Base-by-base conservation (phyloP, 2,888 invertebrate species). In the Tetragonisca angustula region DNA sequence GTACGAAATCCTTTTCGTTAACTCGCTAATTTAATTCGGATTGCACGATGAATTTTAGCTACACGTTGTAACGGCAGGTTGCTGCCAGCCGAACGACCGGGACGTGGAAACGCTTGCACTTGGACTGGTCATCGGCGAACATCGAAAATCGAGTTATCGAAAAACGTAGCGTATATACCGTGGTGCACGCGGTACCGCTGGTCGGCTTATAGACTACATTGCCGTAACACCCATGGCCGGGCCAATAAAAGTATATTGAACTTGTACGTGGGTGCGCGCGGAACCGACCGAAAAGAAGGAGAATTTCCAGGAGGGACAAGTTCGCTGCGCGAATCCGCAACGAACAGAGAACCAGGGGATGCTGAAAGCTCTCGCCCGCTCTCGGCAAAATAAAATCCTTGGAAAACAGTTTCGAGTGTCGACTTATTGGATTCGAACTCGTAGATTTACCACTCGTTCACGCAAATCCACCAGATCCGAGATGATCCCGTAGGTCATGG, bases 161-260 rank as follows among this genome's bases (percentile, higher is more conserved):
- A 83, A 80, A 80, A 81, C 70, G 61, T 50, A 19, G n/a, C 54
- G 50, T 59, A 43, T 59, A 56, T 36, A 61, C 19, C 5, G 27
- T 6, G 36, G 68, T 65, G 56, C 67, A 62, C 27, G 79, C 27
- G 79, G 61, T 27, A 54, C 64, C 64, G 49, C n/a, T 24, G 76
- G 32, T 50, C 36, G 59, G 64, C 54, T 79, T 79, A 70, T 82
- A 76, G 74, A 56, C 68, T 79, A 70, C 77, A 79, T 83, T 61
- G 86, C 61, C 68, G 68, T 69, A 86, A 81, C 84, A 77, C 79
- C 62, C 75, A 74, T 64, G 81, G 77, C 67, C 65, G 75, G 82
- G 68, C 78, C 88, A 90, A 90, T 91, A 88, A 91, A 90, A 89
- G 86, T 90, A 87, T 88, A 89, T 90, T 83, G 90, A 87, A 90